Base-by-base conservation (phyloP, 1,140 invertebrate species). In the Helicoverpa armigera region DNA sequence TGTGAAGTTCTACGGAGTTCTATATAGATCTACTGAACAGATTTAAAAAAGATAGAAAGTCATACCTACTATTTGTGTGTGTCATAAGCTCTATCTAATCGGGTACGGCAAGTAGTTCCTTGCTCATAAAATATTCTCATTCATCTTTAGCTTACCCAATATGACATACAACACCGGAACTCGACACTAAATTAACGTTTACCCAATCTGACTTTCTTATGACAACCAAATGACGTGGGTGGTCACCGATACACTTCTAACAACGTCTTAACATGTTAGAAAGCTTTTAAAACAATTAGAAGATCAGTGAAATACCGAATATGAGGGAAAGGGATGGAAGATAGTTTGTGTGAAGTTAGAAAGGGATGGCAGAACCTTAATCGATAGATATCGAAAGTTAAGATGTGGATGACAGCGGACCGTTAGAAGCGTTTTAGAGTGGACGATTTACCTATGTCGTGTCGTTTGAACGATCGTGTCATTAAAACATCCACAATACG, bases 341-440 rank as follows among this genome's bases (percentile, higher is more conserved):
- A 77, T 63, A 3, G 12, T 3, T 77, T 69, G 77, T 61, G 53
- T 16, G 14, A 56, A 73, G 79, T 35, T 67, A 81, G 84, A 84
- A 53, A 80, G 80, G 80, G 81, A 83, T 14, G n/a, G n/a, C 23
- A 16, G n/a, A 54, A 80, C 60, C 73, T 80, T 83, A 83, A 89
- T 87, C 81, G 81, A 84, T 89, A 78, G 86, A 86, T 86, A 86
- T 85, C 82, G 86, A 89, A 89, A 89, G 87, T 84, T 85, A 81
- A 79, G 79, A 82, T 84, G 75, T 76, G 72, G 72, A 85, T 82
- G 87, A 87, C 83, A 84, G 70, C 14, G 54, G 63, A 95, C 94
- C 70, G 94, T 95, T 77, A 96, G 73, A 94, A 35, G 85, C 93
- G 16, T 12, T 91, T 96, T 43, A 92, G 87, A 12, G 90, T 83